Base-by-base conservation (phyloP, 2,888 invertebrate species). In the Seira sanloemensis region DNA sequence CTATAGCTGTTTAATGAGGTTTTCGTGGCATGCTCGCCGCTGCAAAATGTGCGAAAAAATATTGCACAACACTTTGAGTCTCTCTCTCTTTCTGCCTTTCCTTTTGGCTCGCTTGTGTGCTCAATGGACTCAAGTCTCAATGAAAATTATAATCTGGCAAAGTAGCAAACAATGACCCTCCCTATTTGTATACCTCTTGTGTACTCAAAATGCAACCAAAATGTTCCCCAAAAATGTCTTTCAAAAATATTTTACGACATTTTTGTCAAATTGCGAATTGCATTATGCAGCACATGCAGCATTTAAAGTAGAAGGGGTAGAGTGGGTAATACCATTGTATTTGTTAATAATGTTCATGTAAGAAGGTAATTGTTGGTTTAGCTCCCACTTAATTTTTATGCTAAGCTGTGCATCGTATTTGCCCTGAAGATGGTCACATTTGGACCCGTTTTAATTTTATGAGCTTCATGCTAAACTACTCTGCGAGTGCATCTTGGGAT, bases 1-100 rank as follows among this genome's bases (percentile, higher is more conserved):
- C 62, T 62, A 27, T 80, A 68, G 68, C 74, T 80, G 74, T 80
- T 80, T 80, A 74, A 80, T 80, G 79, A 74, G 79, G 50, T 80
- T 80, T 80, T 80, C 79, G 71, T 78, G 79, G 79, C 68, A 25
- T 58, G 79, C 58, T 80, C 21, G 46, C 62, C 62, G 62, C 21
- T 62, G 62, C 21, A 62, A 50, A 62, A 62, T 62, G 62, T 21
- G 21, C 19, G 62, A 62, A 62, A 62, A 62, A 21, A 23, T 9
- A 75, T 75, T 75, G 75, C 75, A 75, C 75, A 75, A 75, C 75
- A 66, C 62, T 62, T 23, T n/a, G 58, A 62, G 7, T 19, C 50
- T n/a, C 58, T n/a, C 16, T 62, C 62, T 62, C 12, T 12, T 18
- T 50, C 2, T 62, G 21, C 2, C n/a, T 62, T 58, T 18, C 2